Evolutionary conservation across 2,113 vertebrate genomes (phyloP).

Genomic region (Phoenicopterus ruber): DNA sequence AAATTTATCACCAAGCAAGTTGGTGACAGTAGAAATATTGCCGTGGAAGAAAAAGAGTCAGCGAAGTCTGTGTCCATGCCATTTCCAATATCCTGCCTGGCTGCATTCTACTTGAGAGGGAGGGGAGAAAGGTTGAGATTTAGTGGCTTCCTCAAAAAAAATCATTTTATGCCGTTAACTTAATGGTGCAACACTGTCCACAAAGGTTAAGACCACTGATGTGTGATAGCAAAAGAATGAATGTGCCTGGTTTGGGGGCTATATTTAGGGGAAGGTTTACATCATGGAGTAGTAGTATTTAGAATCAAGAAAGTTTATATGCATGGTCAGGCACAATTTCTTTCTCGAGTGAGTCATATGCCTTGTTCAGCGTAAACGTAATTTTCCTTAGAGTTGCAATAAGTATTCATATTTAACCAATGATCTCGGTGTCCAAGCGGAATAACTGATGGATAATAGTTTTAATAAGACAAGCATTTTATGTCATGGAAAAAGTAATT

Average conservation of each 20-base stretch:
- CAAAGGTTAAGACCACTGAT: background rate
- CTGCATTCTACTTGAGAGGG: background rate
- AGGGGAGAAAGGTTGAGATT: background rate
- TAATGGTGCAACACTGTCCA: background rate
- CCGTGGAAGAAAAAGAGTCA: background rate
- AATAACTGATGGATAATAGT: background rate
- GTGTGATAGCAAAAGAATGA: background rate
- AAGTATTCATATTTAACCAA: background rate
- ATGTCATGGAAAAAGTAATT: background rate
- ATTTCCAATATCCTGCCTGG: constrained; percentile 8
- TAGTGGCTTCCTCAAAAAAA: background rate
- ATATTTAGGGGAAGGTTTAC: background rate
- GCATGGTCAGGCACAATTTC: constrained; percentile 12
- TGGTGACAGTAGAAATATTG: background rate
- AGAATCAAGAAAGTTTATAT: constrained; percentile 12
- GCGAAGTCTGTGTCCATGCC: background rate
- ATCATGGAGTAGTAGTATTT: background rate
- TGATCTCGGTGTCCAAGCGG: background rate
- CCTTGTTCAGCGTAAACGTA: background rate
- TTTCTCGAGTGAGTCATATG: constrained; percentile 19
- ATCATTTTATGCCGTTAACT: background rate
- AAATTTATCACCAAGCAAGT: background rate
- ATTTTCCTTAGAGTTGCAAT: background rate
- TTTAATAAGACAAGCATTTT: background rate
- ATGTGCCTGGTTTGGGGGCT: background rate